phyloP scores from a whole-genome alignment of 2,113 vertebrate species.

The Diadophis punctatus region DNA sequence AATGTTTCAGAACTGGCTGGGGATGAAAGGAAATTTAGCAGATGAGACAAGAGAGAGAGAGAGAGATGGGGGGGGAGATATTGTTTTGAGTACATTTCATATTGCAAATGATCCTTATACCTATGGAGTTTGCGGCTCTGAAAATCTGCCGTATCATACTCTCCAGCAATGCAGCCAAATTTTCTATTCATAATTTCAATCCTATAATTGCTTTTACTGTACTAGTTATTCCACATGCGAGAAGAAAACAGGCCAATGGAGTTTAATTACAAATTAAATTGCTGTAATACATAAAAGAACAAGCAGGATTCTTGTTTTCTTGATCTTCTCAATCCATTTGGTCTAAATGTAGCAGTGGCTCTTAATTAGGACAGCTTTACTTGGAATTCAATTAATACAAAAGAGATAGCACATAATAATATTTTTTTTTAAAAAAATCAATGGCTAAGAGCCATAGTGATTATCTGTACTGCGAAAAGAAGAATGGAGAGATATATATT shows the following conservation, averaged over 20 bases:
- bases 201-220: not conserved
- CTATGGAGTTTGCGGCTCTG: not conserved
- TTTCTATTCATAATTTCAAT: not conserved
- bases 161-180: not conserved
- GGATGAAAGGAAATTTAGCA: not conserved
- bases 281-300: not conserved
- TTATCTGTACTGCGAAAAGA: not conserved
- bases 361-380: not conserved
- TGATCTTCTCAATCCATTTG: not conserved
- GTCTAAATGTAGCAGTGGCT: not conserved
- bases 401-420: not conserved
- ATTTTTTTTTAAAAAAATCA: not conserved
- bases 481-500: not conserved
- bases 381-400: not conserved
- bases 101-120: not conserved
- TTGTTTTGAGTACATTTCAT: not conserved
- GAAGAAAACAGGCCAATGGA: not conserved
- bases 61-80: not conserved
- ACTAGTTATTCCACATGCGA: not conserved
- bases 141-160: not conserved
- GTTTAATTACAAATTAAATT: not conserved
- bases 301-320: not conserved
- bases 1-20: not conserved
- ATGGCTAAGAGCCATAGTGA: not conserved
- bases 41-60: not conserved